Conservation (phyloP, 2,797 vertebrate species). For the Bradypodion pumilum region DNA sequence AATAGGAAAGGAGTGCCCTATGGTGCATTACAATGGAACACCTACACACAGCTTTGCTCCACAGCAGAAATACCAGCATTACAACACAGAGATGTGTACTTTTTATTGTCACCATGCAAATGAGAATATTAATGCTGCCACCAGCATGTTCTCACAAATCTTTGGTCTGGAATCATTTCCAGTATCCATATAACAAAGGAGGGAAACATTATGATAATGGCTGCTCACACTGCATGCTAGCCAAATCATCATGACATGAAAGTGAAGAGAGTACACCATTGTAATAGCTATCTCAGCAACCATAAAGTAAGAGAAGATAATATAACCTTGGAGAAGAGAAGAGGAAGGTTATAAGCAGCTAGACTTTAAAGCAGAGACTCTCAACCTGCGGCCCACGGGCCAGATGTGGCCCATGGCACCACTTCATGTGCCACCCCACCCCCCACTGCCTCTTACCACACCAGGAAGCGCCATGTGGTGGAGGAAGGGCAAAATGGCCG, state of each 20-base stretch:
- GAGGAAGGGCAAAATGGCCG: too few species aligned
- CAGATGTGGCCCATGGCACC: too few species aligned
- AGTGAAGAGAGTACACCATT: not conserved
- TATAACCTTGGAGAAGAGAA: too few species aligned
- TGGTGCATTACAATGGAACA: not conserved
- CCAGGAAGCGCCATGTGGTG: too few species aligned
- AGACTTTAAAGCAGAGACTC: too few species aligned
- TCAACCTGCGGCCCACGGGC: too few species aligned
- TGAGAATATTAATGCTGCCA: not conserved
- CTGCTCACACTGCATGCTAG: not conserved
- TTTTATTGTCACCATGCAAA: not conserved
- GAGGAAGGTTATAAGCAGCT: too few species aligned
- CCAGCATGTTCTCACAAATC: not conserved
- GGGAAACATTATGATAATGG: not conserved
- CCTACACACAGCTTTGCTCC: not conserved
- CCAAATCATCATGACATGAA: not conserved
- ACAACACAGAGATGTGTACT: too few species aligned
- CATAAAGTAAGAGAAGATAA: too few species aligned
- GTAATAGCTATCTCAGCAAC: not conserved
- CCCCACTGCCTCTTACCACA: too few species aligned
- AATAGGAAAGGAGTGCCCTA: not conserved
- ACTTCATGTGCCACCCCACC: too few species aligned
- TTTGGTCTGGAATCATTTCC: not conserved
- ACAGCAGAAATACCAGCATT: not conserved
- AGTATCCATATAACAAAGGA: not conserved